These are phyloP conservation scores for Yponomeuta malinellus DNA, from an alignment of 2,888 invertebrate species.

Conservation along the genomic window DNA sequence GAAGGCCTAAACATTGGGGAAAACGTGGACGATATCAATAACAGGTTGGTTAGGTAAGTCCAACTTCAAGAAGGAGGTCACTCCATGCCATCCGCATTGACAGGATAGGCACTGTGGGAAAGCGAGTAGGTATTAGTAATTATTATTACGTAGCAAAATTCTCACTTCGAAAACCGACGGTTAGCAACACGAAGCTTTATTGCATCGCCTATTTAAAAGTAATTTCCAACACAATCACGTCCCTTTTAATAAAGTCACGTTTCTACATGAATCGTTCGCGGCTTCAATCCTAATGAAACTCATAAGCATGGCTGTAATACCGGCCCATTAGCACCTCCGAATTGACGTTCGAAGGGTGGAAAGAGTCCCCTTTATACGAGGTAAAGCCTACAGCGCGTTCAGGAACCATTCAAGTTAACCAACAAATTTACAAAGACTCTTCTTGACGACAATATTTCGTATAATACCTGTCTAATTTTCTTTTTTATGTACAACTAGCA, in stretches of 20 bases:
- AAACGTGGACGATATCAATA: no score
- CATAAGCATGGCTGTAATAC: slow-evolving; percentile 67
- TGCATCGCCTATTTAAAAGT: slow-evolving; percentile 23
- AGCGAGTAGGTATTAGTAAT: no score
- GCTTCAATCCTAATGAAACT: slow-evolving; percentile 66
- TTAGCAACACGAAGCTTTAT: not conserved
- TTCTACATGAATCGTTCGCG: slow-evolving; percentile 64
- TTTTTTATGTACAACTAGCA: no score
- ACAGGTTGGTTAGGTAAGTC: no score
- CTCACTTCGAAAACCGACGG: no score
- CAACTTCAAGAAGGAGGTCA: no score
- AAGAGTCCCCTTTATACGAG: slow-evolving; percentile 40
- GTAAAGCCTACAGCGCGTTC: slow-evolving; percentile 37
- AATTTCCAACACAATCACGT: slow-evolving; percentile 67
- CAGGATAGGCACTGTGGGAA: no score
- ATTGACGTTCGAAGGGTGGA: slow-evolving; percentile 53
- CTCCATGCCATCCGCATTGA: no score
- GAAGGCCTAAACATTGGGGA: no score
- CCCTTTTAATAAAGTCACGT: slow-evolving; percentile 66
- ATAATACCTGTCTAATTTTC: not conserved
- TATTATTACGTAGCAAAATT: no score
- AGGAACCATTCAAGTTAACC: slow-evolving; percentile 54
- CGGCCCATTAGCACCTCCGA: slow-evolving; percentile 61
- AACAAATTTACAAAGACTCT: slow-evolving; percentile 50
- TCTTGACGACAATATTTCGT: slow-evolving; percentile 9